These are phyloP conservation scores for Perca fluviatilis DNA, from an alignment of 2,113 vertebrate species.

Conservation along the genomic window DNA sequence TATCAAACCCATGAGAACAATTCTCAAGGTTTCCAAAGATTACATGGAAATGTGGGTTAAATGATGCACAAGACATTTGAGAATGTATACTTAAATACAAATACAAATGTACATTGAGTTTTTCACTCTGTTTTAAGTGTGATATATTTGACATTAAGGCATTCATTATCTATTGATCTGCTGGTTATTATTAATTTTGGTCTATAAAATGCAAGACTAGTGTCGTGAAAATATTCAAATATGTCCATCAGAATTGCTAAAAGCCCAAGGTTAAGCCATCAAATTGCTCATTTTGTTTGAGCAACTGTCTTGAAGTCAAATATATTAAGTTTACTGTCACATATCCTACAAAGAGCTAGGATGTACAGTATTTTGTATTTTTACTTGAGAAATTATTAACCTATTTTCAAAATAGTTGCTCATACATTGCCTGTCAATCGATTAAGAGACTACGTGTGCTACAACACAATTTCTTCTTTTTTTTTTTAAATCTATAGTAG, in stretches of 20 bases:
- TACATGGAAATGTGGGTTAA: background rate
- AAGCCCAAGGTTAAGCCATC: background rate
- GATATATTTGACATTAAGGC: background rate
- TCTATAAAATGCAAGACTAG: background rate
- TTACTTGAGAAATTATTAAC: background rate
- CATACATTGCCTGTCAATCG: background rate
- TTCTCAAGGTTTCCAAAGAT: background rate
- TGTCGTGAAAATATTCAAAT: background rate
- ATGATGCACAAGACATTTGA: background rate
- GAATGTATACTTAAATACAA: background rate
- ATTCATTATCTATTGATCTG: background rate
- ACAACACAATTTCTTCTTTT: background rate
- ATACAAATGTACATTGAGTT: background rate
- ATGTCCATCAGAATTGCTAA: background rate
- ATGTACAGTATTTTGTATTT: background rate
- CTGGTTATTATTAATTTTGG: background rate
- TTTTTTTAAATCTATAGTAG: background rate
- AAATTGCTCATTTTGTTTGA: background rate
- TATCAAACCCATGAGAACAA: background rate
- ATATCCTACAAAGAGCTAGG: background rate
- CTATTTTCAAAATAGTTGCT: background rate
- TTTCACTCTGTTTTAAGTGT: background rate
- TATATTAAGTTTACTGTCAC: background rate
- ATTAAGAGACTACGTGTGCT: background rate
- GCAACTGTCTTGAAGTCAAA: background rate